Conservation (phyloP, 1,140 invertebrate genomes). For the Drosophila sp. region DNA sequence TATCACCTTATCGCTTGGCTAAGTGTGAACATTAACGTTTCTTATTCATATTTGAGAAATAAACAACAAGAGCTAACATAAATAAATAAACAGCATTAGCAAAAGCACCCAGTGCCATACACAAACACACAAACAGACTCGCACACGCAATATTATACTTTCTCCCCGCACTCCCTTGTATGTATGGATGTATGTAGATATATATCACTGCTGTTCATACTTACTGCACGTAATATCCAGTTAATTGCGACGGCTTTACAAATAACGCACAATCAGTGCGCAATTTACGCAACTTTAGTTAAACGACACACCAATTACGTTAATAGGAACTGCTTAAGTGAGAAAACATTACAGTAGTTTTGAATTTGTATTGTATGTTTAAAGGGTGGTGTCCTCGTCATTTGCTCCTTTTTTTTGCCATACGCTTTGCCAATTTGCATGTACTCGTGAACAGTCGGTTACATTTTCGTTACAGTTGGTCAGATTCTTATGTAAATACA, state of each 20-base stretch:
- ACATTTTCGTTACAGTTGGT: constrained; percentile 36
- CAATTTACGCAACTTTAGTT: constrained; percentile 45
- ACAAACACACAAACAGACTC: constrained; percentile 1
- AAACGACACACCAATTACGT: constrained; percentile 34
- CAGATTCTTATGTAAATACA: constrained; percentile 52
- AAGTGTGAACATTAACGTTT: constrained; percentile 61
- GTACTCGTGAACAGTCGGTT: constrained; percentile 16
- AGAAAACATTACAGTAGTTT: constrained; percentile 26
- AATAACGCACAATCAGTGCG: constrained; percentile 50
- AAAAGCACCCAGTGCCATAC: constrained; percentile 4
- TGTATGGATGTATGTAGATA: no score
- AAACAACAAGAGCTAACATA: constrained; percentile 36
- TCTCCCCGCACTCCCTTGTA: constrained; percentile 1
- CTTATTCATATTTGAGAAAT: constrained; percentile 32
- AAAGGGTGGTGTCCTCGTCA: constrained; percentile 37
- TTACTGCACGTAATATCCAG: constrained; percentile 42
- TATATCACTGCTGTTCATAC: neutral
- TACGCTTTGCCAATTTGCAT: constrained; percentile 46
- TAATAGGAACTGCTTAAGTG: constrained; percentile 69
- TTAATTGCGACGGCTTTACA: constrained; percentile 58
- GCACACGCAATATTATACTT: neutral
- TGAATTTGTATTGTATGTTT: constrained; percentile 32
- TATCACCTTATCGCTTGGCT: neutral
- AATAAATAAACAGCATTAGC: constrained; percentile 59
- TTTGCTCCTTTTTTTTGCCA: constrained; percentile 45